Percentiles rank a stretch among this genome's conserved stretches.
Conservation (phyloP, 2,113 vertebrate genomes). For the Paramormyrops kingsleyae region DNA sequence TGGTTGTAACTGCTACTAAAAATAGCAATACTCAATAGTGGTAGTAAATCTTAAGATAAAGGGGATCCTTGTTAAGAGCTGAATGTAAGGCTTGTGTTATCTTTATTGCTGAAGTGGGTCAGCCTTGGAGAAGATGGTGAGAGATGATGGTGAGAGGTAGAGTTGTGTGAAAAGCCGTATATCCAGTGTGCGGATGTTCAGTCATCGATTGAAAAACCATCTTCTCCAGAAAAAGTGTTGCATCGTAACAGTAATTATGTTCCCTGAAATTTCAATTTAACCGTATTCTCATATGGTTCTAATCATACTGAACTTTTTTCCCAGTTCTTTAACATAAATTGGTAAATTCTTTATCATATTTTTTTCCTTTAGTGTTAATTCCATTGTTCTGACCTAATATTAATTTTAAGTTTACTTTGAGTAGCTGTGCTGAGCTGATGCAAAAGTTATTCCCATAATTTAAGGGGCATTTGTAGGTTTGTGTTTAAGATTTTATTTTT, state of each 20-base stretch:
- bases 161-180: neutral
- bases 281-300: neutral
- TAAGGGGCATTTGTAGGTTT: neutral
- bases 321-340: neutral
- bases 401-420: neutral
- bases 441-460: neutral
- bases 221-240: neutral
- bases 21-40: neutral
- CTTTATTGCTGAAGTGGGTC: neutral
- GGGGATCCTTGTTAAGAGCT: neutral
- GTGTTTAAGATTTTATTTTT: neutral
- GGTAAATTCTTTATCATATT: neutral
- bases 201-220: neutral
- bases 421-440: neutral
- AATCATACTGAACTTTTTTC: neutral
- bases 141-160: neutral
- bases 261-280: neutral
- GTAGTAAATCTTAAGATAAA: neutral
- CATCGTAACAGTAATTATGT: neutral
- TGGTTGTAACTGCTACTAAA: neutral
- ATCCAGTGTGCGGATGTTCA: neutral
- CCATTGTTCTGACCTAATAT: neutral
- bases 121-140: neutral
- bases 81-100: neutral
- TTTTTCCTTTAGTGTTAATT: neutral